These are phyloP conservation scores for Mesorhabditis spiculigera DNA, from an alignment of 2,888 invertebrate genomes.

Conservation along the genomic window DNA sequence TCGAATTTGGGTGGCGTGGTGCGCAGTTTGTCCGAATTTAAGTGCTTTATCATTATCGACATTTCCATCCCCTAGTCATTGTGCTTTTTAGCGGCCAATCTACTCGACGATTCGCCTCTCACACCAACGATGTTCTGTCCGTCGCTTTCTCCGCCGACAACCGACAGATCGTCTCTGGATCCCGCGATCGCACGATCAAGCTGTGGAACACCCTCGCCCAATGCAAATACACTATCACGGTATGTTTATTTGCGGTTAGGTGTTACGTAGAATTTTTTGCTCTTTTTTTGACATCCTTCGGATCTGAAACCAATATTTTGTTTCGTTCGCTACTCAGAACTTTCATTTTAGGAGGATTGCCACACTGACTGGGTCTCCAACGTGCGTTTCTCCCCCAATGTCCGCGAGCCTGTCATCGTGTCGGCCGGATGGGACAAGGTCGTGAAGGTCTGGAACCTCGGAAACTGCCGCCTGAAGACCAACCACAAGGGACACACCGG, in stretches of 20 bases:
- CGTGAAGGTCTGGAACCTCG: constrained; percentile 84
- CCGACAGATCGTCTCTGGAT: constrained; percentile 97
- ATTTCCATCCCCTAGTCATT: neutral
- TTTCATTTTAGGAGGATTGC: constrained; percentile 68
- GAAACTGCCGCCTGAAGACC: constrained; percentile 96
- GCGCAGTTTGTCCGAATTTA: too few species aligned
- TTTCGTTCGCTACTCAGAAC: too few species aligned
- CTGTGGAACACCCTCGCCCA: constrained; percentile 99
- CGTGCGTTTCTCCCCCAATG: constrained; percentile 96
- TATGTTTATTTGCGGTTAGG: constrained; percentile 41
- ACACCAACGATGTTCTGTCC: constrained; percentile 98
- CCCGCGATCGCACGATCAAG: constrained; percentile 96
- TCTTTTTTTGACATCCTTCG: neutral
- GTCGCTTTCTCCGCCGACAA: constrained; percentile 99
- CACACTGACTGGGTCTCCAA: constrained; percentile 98
- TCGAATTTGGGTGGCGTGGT: too few species aligned
- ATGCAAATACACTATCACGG: constrained; percentile 96
- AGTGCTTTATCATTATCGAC: too few species aligned
- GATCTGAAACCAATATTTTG: too few species aligned
- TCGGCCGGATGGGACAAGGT: constrained; percentile 97
- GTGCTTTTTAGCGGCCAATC: constrained; percentile 63
- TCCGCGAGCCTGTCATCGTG: constrained; percentile 95
- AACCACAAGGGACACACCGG: constrained; percentile 96
- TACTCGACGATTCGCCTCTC: constrained; percentile 95
- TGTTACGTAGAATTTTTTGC: neutral